phyloP scores from a whole-genome alignment of 2,113 vertebrate species.

The Corydoras maculifer region DNA sequence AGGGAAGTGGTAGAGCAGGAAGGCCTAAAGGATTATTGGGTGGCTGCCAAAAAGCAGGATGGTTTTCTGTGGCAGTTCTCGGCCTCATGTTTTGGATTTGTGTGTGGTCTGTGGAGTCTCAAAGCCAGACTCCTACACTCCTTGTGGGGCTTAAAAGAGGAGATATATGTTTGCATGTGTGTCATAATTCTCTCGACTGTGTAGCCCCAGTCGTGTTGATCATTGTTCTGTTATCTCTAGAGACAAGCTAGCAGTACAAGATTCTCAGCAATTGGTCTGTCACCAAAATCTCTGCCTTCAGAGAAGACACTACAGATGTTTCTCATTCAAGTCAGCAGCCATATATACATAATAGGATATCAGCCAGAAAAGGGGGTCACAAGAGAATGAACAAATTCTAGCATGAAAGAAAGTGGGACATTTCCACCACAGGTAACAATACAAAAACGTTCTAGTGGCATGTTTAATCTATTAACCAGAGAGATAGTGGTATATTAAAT shows the following conservation, averaged over 20 bases:
- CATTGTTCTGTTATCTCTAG: conserved; percentile 8
- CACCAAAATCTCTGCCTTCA: conserved; percentile 12
- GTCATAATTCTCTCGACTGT: conserved; percentile 9
- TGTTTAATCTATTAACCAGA: no score
- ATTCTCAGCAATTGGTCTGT: conserved; percentile 8
- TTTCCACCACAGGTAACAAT: no score
- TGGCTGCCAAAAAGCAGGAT: conserved; percentile 12
- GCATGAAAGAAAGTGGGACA: neutral
- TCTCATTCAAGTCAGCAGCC: conserved; percentile 21
- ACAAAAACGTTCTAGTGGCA: no score
- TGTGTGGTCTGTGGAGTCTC: conserved; percentile 28
- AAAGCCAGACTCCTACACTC: conserved; percentile 10
- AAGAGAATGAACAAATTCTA: neutral
- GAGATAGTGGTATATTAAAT: no score
- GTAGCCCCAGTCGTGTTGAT: neutral
- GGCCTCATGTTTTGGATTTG: conserved; percentile 17
- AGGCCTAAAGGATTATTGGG: conserved; percentile 16
- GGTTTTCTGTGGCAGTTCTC: conserved; percentile 15
- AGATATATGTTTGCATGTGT: neutral
- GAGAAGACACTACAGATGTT: conserved; percentile 26
- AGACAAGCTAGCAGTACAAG: conserved; percentile 1
- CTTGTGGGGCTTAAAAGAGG: neutral
- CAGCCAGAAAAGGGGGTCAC: conserved; percentile 5
- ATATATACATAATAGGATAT: neutral
- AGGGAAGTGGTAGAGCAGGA: neutral